phyloP scores from a whole-genome alignment of 2,797 vertebrate species.

The Picus viridis region DNA sequence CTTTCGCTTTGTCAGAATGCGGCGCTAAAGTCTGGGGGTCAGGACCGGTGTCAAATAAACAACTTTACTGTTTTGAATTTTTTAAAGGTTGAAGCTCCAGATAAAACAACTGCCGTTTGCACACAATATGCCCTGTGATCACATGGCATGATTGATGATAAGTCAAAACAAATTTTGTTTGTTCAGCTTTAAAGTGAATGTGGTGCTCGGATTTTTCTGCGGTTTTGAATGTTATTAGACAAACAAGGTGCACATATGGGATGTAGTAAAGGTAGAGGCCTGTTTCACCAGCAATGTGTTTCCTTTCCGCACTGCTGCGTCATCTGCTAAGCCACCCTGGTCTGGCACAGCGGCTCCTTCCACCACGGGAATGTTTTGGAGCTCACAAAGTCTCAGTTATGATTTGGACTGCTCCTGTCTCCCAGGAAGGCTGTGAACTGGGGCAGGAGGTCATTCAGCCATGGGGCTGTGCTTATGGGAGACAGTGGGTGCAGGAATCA shows the following conservation, averaged over 20 bases:
- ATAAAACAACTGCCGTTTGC: constrained; percentile 81
- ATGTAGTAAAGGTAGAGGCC: constrained; percentile 69
- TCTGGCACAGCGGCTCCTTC: not conserved
- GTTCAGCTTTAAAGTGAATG: constrained; percentile 82
- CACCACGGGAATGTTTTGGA: fast-evolving
- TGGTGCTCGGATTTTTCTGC: constrained; percentile 74
- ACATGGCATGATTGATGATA: constrained; percentile 83
- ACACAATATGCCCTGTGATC: constrained; percentile 81
- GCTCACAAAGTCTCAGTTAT: not conserved
- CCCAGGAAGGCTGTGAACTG: not conserved
- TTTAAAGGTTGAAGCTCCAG: constrained; percentile 80
- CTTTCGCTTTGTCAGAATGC: constrained; percentile 77
- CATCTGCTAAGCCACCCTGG: constrained; percentile 37
- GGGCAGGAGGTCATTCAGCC: not conserved
- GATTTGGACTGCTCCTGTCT: not conserved
- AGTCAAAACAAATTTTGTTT: constrained; percentile 84
- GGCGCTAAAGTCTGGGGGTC: constrained; percentile 76
- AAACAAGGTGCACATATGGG: constrained; percentile 79
- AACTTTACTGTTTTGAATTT: constrained; percentile 84
- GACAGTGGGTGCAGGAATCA: not conserved
- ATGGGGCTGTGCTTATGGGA: not conserved
- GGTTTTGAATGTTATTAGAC: constrained; percentile 80
- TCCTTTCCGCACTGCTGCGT: constrained; percentile 63
- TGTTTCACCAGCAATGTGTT: constrained; percentile 64
- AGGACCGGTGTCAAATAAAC: constrained; percentile 81